Conservation (phyloP, 1,140 invertebrate genomes). For the Tetramorium parvispinum region DNA sequence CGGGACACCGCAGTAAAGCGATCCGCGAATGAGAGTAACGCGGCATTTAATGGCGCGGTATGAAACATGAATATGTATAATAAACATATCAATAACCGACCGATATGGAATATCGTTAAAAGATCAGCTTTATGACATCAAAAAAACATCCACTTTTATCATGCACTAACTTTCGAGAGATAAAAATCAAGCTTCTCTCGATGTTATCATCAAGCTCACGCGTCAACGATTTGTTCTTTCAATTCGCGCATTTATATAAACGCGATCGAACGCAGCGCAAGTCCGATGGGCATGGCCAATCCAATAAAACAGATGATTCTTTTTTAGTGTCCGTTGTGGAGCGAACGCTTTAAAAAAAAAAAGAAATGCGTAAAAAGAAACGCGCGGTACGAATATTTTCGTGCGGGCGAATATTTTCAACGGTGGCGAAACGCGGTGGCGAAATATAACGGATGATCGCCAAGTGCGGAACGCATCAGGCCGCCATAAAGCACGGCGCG, state of each 20-base stretch:
- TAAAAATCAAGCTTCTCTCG: not conserved
- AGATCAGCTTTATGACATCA: not conserved
- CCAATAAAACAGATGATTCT: conserved; percentile 5
- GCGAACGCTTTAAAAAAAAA: not conserved
- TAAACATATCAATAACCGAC: not conserved
- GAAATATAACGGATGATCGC: conserved; percentile 5
- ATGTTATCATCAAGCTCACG: not conserved
- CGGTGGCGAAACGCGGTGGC: conserved; percentile 9
- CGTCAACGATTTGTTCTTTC: not conserved
- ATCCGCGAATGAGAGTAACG: not conserved
- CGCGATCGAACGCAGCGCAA: not conserved
- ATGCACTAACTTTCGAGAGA: not conserved
- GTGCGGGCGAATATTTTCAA: conserved; percentile 13
- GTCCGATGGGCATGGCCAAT: not conserved
- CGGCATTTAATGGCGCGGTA: not conserved
- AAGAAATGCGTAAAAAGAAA: conserved; percentile 15
- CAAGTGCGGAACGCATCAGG: conserved; percentile 13
- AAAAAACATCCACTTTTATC: not conserved
- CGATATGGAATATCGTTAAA: not conserved
- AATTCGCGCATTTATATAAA: not conserved
- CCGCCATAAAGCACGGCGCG: conserved; percentile 13
- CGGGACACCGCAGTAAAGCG: not conserved
- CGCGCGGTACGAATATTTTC: not conserved
- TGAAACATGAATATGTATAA: not conserved
- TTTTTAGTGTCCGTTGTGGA: no score